Conservation (phyloP, 92 coral and sea anemone genomes). For the Palythoa grandiflora region DNA sequence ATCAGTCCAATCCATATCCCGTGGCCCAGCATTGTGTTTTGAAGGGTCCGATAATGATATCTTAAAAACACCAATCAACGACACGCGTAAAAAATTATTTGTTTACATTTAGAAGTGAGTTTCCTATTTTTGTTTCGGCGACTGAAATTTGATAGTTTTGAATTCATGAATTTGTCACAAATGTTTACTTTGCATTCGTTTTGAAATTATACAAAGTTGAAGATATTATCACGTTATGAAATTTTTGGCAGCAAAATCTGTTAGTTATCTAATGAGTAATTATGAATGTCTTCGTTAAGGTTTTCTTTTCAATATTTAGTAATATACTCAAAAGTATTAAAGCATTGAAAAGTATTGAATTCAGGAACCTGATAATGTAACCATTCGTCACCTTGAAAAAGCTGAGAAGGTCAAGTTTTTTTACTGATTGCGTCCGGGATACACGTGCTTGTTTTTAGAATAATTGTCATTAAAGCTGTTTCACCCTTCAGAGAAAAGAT, state of each 20-base stretch:
- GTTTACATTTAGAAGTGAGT: neutral
- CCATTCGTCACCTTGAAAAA: neutral
- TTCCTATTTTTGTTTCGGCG: neutral
- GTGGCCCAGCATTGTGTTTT: neutral
- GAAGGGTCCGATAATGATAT: neutral
- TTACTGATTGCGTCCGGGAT: no score
- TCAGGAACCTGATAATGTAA: no score
- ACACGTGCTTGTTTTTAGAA: no score
- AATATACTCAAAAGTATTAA: no score
- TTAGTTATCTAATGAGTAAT: neutral
- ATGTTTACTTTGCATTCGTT: neutral
- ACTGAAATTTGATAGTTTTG: neutral
- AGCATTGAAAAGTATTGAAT: no score
- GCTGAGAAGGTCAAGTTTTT: neutral
- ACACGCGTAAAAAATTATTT: neutral
- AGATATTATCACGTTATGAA: neutral
- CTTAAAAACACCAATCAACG: neutral
- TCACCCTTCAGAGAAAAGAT: no score
- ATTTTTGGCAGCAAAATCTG: neutral
- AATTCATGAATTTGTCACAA: neutral
- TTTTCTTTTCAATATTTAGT: no score
- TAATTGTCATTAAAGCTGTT: no score
- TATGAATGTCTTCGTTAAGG: no score
- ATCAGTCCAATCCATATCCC: neutral
- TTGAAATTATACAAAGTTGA: neutral